Percentiles rank a stretch among this genome's conserved stretches.
phyloP scores from a whole-genome alignment of 2,888 invertebrate genomes.

The Sepiola atlantica region DNA sequence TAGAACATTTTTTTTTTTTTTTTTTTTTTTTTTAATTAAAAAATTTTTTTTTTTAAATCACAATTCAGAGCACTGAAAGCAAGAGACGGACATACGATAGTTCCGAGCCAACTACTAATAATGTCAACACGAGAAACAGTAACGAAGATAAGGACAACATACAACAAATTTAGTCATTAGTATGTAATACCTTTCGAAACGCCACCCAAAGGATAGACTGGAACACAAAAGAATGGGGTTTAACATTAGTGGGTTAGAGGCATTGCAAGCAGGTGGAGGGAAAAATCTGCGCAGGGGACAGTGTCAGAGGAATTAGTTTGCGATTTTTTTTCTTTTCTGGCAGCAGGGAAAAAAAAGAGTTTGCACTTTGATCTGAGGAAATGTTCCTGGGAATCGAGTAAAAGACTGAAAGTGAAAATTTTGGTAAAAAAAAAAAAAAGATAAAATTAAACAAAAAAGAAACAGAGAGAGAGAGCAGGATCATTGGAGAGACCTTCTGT shows the following conservation, averaged over 20 bases:
- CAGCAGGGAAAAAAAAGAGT: not conserved
- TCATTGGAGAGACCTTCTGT: not conserved
- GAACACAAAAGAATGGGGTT: conserved; percentile 13
- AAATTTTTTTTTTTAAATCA: no score
- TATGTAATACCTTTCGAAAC: conserved; percentile 5
- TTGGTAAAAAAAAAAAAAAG: not conserved
- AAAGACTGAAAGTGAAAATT: not conserved
- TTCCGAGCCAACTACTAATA: not conserved
- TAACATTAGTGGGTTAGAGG: not conserved
- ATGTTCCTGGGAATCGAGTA: not conserved
- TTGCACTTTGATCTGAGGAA: not conserved
- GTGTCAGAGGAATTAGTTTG: not conserved
- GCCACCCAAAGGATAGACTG: conserved; percentile 21
- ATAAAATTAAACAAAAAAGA: no score
- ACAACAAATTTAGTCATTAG: not conserved
- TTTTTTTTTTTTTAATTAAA: no score
- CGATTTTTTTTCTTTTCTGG: not conserved
- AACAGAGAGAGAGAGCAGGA: no score
- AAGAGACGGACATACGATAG: not conserved
- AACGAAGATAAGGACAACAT: not conserved
- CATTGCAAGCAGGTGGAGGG: not conserved
- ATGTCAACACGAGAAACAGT: not conserved
- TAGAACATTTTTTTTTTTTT: no score
- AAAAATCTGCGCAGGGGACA: not conserved
- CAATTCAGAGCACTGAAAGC: not conserved